Base-by-base conservation (phyloP, 2,113 vertebrate genomes). In the Centropus unirufus region DNA sequence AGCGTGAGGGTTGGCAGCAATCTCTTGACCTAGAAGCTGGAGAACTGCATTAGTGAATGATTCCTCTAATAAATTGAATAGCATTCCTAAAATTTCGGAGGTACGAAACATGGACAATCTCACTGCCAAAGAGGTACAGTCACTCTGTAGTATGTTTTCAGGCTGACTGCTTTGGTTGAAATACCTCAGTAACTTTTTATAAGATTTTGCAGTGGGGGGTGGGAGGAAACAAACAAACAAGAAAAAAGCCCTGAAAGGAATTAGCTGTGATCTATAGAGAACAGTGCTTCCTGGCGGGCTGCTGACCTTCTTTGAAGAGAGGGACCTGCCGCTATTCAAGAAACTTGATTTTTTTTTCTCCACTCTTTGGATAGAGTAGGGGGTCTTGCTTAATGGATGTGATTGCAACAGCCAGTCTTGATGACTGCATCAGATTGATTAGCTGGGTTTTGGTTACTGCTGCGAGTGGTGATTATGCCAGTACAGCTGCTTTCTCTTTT, bases 341-440 rank as follows among this genome's bases (percentile, higher is more conserved):
- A 24, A 92, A 92, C 54, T 72, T 90, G 3, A 34, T 23, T 40
- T 16, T 68, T 39, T 59, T 77, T 32, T 29, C 6, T 8, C 47
- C 26, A 17, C 68, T 62, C 49, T 54, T 9, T 78, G 40, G 63
- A 18, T 89, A 57, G 86, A 93, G 93, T 89, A 93, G 94, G 94
- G 94, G 95, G 92, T 95, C 95, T 78, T 87, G 62, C 74, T 96
- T 96, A 97, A 97, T 96, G 95, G 93, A 90, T 93, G 58, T 77
- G 49, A 52, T 77, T 94, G 87, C 83, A 94, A 42, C 55, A 95
- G 80, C 44, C 81, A 55, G 74, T 77, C 82, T 90, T 62, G 95
- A 49, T 79, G 94, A 96, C 89, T 97, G 76, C 93, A 79, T 94
- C 89, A 92, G 89, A 92, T 90, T 96, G 92, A 95, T 97, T 94